Base-by-base conservation (phyloP, 2,113 vertebrate species). In the Neodon shergylaensis region DNA sequence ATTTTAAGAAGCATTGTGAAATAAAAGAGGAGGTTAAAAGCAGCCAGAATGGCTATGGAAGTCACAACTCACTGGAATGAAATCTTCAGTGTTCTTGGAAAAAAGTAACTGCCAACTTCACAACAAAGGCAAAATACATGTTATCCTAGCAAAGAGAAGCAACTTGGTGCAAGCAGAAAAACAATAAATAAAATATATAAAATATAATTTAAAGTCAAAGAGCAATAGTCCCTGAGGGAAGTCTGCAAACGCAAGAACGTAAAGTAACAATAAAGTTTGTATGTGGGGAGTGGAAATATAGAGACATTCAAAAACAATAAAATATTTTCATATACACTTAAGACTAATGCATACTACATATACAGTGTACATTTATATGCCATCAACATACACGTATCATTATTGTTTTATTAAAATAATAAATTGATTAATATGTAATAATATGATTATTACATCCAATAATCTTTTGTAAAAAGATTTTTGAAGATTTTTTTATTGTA, bases 1-100 rank as follows among this genome's bases (percentile, higher is more conserved):
- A n/a, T 65, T 89, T 84, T 22, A 61, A 24, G 14, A 36, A 88
- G 0, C 4, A 31, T 19, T 52, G 36, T 54, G 16, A 93, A 76
- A 63, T 93, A 82, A 85, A 82, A 77, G 39, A 85, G 66, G 58
- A 76, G 85, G 22, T 72, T 95, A 88, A 85, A 92, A 85, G 54
- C 14, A 87, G 31, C 21, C 36, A 74, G 61, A 52, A 31, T 61
- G 39, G 28, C 31, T 61, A 8, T 65, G n/a, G 88, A 90, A 94
- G 22, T 47, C 36, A 88, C 39, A 94, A 94, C 22, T 66, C 39
- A 54, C 7, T 58, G 31, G 28, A 88, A 82, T 26, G 39, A 76
- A 31, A 63, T 70, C 9, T 86, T 70, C 65, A 91, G 39, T 42
- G 36, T 54, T 39, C 76, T 36, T 16, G 39, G 6, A 58, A 74